A percentile compares a stretch with the other conserved stretches of the same genome.
Evolutionary conservation across 2,888 invertebrate species (phyloP).

Genomic region (Meghimatium bilineatum): DNA sequence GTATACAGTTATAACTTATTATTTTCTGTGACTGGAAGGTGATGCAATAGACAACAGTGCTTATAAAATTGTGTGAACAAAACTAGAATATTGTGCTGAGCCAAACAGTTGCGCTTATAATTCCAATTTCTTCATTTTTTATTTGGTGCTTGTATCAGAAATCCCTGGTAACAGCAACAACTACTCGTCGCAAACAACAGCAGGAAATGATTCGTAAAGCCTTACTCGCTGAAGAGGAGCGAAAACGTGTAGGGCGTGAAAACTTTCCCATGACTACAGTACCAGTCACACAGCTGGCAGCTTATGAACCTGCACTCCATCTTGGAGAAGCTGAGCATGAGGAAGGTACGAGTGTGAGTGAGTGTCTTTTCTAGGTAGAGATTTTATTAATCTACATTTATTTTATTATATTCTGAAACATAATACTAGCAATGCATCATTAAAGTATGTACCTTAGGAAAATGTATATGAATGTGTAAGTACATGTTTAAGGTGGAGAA

Average conservation of each 20-base stretch:
- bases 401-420: background rate
- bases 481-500: background rate
- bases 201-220: slow-evolving; percentile 98
- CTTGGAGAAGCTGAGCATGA: slow-evolving; percentile 80
- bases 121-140: background rate
- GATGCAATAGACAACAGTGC: too few relatives aligned
- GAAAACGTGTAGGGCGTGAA: slow-evolving; percentile 94
- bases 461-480: background rate
- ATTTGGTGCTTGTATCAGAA: slow-evolving; percentile 65
- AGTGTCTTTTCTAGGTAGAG: background rate
- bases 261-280: slow-evolving; percentile 96
- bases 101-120: too few relatives aligned
- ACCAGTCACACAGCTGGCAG: slow-evolving; percentile 93
- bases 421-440: background rate
- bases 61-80: too few relatives aligned
- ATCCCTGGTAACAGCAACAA: slow-evolving; percentile 96
- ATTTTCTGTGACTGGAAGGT: too few relatives aligned
- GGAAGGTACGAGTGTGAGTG: slow-evolving; percentile 69
- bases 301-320: slow-evolving; percentile 94
- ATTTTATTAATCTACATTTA: background rate
- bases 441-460: background rate
- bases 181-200: slow-evolving; percentile 98
- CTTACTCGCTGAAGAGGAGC: slow-evolving; percentile 95
- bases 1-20: too few relatives aligned
- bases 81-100: too few relatives aligned